phyloP scores from a whole-genome alignment of 1,140 invertebrate species.

The Lasaia peninsularis region DNA sequence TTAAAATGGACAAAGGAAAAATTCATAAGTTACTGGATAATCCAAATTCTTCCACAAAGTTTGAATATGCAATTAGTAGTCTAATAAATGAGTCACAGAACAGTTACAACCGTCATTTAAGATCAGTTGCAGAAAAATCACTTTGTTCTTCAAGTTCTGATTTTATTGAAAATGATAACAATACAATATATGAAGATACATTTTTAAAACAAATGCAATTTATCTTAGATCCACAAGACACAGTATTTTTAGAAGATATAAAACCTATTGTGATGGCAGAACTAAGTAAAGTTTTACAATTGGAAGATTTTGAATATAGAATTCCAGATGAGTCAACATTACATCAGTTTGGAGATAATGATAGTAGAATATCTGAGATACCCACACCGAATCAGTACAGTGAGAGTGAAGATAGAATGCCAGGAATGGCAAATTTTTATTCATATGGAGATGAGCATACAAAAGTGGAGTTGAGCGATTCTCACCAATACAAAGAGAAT shows the following conservation, averaged over 20 bases:
- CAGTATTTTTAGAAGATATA: slow-evolving; percentile 63
- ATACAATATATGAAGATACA: slow-evolving; percentile 70
- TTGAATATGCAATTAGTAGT: slow-evolving; percentile 70
- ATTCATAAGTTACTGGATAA: slow-evolving; percentile 70
- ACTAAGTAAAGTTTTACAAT: slow-evolving; percentile 55
- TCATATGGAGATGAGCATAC: too few relatives aligned
- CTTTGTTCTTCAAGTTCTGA: slow-evolving; percentile 50
- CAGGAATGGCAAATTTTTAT: too few relatives aligned
- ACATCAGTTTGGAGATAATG: neutral
- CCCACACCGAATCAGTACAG: too few relatives aligned
- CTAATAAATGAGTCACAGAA: slow-evolving; percentile 69
- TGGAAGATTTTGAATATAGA: slow-evolving; percentile 49
- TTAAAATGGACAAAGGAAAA: slow-evolving; percentile 70
- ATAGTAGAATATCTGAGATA: neutral
- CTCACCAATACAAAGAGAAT: too few relatives aligned
- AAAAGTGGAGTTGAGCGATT: too few relatives aligned
- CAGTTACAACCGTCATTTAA: slow-evolving; percentile 59
- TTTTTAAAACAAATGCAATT: slow-evolving; percentile 73
- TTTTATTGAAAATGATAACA: slow-evolving; percentile 61
- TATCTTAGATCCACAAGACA: slow-evolving; percentile 67
- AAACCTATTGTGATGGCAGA: slow-evolving; percentile 69
- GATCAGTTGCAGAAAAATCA: slow-evolving; percentile 66
- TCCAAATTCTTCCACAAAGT: slow-evolving; percentile 64
- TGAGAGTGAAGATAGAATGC: too few relatives aligned
- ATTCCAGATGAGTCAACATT: slow-evolving; percentile 13